Percentiles rank a stretch among this genome's conserved stretches.
These are phyloP conservation scores for Coelinius sp. DNA, from an alignment of 2,888 invertebrate species.

Conservation along the genomic window DNA sequence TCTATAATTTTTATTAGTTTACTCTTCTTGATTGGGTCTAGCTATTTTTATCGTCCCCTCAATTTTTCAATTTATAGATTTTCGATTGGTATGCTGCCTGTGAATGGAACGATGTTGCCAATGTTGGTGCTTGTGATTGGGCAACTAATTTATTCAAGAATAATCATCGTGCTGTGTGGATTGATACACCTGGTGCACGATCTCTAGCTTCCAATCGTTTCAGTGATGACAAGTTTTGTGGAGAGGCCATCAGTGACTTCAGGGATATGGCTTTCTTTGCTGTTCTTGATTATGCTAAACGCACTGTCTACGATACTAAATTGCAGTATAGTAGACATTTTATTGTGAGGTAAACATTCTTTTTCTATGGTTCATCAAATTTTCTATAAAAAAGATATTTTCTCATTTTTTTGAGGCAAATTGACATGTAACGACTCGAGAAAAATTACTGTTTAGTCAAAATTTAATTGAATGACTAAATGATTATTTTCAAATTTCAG, in stretches of 20 bases:
- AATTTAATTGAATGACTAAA: neutral
- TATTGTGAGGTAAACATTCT: conserved; percentile 59
- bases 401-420: too few species aligned
- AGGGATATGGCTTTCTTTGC: conserved; percentile 56
- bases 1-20: neutral
- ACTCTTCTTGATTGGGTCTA: too few species aligned
- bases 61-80: conserved; percentile 50
- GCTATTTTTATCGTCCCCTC: too few species aligned
- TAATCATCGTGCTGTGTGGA: conserved; percentile 57
- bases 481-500: conserved; percentile 46
- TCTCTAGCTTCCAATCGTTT: conserved; percentile 43
- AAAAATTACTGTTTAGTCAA: neutral
- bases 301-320: conserved; percentile 44
- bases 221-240: conserved; percentile 14
- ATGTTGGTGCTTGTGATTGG: conserved; percentile 58
- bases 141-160: conserved; percentile 53
- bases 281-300: conserved; percentile 56
- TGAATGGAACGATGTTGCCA: conserved; percentile 58
- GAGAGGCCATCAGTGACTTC: conserved; percentile 54
- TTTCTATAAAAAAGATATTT: too few species aligned
- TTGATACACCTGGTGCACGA: conserved; percentile 57
- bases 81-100: conserved; percentile 58
- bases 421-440: neutral
- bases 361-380: too few species aligned
- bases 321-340: conserved; percentile 56